Base-by-base conservation (phyloP, 1,140 invertebrate genomes). In the Sweltsa coloradensis region DNA sequence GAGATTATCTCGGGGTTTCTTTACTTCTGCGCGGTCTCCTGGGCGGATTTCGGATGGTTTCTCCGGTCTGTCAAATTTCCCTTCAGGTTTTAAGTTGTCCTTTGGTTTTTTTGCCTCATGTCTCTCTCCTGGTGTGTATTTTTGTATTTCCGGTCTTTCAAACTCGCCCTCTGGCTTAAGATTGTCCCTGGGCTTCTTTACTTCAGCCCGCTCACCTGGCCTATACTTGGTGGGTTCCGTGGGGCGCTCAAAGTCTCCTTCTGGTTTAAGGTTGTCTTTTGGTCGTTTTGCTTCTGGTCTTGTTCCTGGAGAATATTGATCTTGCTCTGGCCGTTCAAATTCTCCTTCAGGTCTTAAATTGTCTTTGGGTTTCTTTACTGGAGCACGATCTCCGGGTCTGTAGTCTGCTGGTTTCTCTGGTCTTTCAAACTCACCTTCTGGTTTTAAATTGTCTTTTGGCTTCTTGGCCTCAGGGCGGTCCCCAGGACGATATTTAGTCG, bases 231-330 rank as follows among this genome's bases (percentile, higher is more conserved):
- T n/a, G n/a, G n/a, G 27, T 48, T 47, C 34, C 22, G 18, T 13
- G 36, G 46, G n/a, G 29, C 44, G 39, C 50, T 49, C 56, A 54
- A 80, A 81, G 45, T 79, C 73, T 16, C 76, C 75, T 59, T 79
- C 75, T 0, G 67, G 67, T 54, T 43, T 49, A 29, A 52, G 52
- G 48, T 53, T 52, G 40, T 49, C 53, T 45, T 37, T 23, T 11
- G 46, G 51, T 45, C 54, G 40, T 26, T 64, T 42, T 3, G 42
- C 37, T 16, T 43, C 29, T 7, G 34, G 31, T 34, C 65, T 52
- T 46, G 69, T 66, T 11, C 53, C 63, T 3, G 63, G 64, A 11
- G 42, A 44, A 34, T 50, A 49, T 43, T 62, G 66, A 36, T 60
- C n/a, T n/a, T n/a, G 51, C 65, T 62, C 43, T 62, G 14, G 22